A percentile compares a stretch with the other conserved stretches of the same genome.
phyloP scores from a whole-genome alignment of 2,888 invertebrate species.

The Cryptophagus acutangulus region DNA sequence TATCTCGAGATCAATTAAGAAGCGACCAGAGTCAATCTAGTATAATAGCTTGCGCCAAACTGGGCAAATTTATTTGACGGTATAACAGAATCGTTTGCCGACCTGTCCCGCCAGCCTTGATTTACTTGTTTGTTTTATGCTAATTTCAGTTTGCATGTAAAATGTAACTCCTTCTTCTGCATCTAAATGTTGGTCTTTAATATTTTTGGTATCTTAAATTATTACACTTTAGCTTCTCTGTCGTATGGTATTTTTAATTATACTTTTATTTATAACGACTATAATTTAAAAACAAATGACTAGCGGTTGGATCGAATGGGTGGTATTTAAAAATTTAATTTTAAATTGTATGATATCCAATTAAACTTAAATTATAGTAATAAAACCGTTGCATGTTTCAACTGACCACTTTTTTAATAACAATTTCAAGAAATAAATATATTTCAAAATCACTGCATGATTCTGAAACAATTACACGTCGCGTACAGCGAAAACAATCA shows the following conservation, averaged over 20 bases:
- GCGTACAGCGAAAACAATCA: too few species aligned
- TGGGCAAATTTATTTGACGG: slow-evolving; percentile 17
- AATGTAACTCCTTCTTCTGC: slow-evolving; percentile 27
- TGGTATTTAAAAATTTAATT: slow-evolving; percentile 26
- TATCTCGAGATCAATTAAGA: slow-evolving; percentile 19
- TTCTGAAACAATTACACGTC: too few species aligned
- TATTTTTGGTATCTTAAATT: slow-evolving; percentile 22
- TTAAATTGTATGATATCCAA: slow-evolving; percentile 22
- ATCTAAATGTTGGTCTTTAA: slow-evolving; percentile 23
- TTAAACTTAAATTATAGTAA: slow-evolving; percentile 26
- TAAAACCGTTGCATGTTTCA: slow-evolving; percentile 20
- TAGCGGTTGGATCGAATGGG: slow-evolving; percentile 21
- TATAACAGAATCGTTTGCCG: slow-evolving; percentile 14
- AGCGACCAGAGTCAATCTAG: slow-evolving; percentile 17
- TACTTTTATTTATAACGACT: slow-evolving; percentile 24
- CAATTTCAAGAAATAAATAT: slow-evolving; percentile 7
- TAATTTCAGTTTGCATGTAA: slow-evolving; percentile 32
- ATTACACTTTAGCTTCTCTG: slow-evolving; percentile 18
- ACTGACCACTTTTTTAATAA: slow-evolving; percentile 10
- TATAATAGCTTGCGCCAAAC: slow-evolving; percentile 18
- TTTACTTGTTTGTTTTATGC: slow-evolving; percentile 36
- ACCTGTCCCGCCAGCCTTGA: slow-evolving; percentile 25
- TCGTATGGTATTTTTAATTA: slow-evolving; percentile 22
- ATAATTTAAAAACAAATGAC: slow-evolving; percentile 25
- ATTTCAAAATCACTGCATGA: too few species aligned